Conservation (phyloP, 2,113 vertebrate species). For the Epinephelus moara region DNA sequence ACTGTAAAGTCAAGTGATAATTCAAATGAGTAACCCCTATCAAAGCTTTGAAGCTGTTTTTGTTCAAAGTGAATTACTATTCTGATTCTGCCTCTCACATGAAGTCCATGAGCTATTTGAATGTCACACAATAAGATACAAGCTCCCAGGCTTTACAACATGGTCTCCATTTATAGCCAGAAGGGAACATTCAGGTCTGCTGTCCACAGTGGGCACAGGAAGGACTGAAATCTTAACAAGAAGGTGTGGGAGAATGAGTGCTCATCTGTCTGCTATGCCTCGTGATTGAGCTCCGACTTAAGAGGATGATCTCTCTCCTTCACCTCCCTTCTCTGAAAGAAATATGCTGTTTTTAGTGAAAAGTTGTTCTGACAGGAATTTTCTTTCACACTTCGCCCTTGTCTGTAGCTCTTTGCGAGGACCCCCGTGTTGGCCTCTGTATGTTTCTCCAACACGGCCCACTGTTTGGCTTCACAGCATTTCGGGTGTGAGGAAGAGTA, state of each 20-base stretch:
- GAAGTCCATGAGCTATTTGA: neutral
- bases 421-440: neutral
- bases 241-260: conserved; percentile 22
- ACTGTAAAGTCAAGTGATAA: too few relatives aligned
- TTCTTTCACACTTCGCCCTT: conserved; percentile 80
- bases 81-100: neutral
- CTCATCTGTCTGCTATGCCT: neutral
- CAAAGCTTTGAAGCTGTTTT: too few relatives aligned
- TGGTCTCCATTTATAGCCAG: neutral
- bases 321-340: conserved; percentile 55
- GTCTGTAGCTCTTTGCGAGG: conserved; percentile 15
- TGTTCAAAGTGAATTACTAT: neutral
- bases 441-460: conserved; percentile 6
- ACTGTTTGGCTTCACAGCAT: conserved; percentile 15
- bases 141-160: neutral
- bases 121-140: neutral
- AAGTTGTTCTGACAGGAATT: conserved; percentile 71
- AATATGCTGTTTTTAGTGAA: conserved; percentile 28
- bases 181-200: conserved; percentile 11
- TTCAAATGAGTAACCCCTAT: too few relatives aligned
- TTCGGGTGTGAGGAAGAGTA: conserved; percentile 45
- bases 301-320: conserved; percentile 4
- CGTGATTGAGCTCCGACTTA: neutral
- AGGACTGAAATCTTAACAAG: neutral
- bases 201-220: neutral